Evolutionary conservation across 2,888 invertebrate genomes (phyloP).

Genomic region (Epistrophe eligans): DNA sequence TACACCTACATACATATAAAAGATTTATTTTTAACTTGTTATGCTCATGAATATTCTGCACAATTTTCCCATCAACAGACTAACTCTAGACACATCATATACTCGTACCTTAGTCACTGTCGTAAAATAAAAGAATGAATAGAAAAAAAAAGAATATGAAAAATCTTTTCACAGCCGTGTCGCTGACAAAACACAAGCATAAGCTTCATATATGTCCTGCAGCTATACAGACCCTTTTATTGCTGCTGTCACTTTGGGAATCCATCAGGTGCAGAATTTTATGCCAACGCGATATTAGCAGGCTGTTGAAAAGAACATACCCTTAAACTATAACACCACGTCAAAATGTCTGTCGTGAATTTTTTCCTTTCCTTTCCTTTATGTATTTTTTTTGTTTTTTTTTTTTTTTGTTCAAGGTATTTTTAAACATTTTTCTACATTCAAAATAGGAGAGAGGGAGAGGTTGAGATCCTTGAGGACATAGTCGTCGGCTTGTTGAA

Average conservation of each 20-base stretch:
- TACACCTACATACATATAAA: too few species aligned
- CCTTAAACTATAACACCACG: slow-evolving; percentile 60
- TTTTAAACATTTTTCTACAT: slow-evolving; percentile 7
- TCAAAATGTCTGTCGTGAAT: slow-evolving; percentile 50
- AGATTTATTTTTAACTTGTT: slow-evolving; percentile 45
- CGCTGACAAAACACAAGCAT: slow-evolving; percentile 31
- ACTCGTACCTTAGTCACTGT: background rate
- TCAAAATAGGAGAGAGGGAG: slow-evolving; percentile 19
- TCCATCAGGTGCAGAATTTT: slow-evolving; percentile 60
- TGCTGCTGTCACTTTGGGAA: slow-evolving; percentile 62
- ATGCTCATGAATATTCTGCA: slow-evolving; percentile 50
- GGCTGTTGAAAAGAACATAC: slow-evolving; percentile 59
- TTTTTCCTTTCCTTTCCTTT: slow-evolving; percentile 9
- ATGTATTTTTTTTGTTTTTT: background rate
- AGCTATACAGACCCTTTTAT: slow-evolving; percentile 56
- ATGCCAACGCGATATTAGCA: slow-evolving; percentile 53
- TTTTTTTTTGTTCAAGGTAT: slow-evolving; percentile 12
- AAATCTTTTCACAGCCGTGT: slow-evolving; percentile 44
- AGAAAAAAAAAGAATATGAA: slow-evolving; percentile 37
- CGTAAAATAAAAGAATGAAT: slow-evolving; percentile 26
- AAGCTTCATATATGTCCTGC: slow-evolving; percentile 50
- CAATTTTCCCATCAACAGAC: slow-evolving; percentile 59
- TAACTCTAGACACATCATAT: slow-evolving; percentile 47
- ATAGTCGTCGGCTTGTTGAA: slow-evolving; percentile 30
- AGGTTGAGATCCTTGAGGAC: slow-evolving; percentile 50